Evolutionary conservation across 1,140 invertebrate species (phyloP), one percentile per base, ranked within the genome.

Genomic region (Campoletis sonorensis): DNA sequence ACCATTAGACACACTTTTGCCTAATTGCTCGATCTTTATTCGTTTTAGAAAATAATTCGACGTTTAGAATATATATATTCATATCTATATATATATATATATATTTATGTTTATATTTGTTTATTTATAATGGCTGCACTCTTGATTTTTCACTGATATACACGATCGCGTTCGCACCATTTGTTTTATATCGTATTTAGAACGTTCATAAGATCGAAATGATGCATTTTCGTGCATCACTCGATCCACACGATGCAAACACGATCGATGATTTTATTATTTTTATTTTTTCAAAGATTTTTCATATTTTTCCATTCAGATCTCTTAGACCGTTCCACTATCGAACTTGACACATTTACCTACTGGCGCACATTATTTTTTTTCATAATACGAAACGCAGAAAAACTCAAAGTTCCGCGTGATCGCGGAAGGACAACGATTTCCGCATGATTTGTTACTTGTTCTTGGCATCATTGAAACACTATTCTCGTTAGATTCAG

Each of bases 31-130:
- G n/a, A 18, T 54, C n/a, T 54, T 54, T 54, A 54, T 54, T 15
- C 68, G 73, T 83, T 87, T 80, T 84, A 84, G 83, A 87, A 87
- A 88, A 88, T 85, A 88, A 86, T 85, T 86, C 84, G 82, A 87
- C 83, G 84, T 85, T 84, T 84, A 84, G 84, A n/a, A n/a, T n/a
- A 86, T 33, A 33, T 33, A 33, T 33, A 33, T 33, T 85, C 84
- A 84, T 75, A 84, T 79, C 80, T 27, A 45, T 45, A 45, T 45
- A 11, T 45, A 45, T 45, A 11, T 45, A 79, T 27, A 45, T 45
- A 45, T 45, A 11, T 45, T 10, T 45, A 11, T 45, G 40, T 45
- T 77, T 80, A 68, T 84, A 80, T 81, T 73, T 84, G 79, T 75
- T 72, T 82, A 79, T 77, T 77, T 77, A 83, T 80, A 73, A 80